Percentiles rank a stretch among this genome's conserved stretches.
These are phyloP conservation scores for Chloroceryle aenea DNA, from an alignment of 2,113 vertebrate genomes.

Conservation along the genomic window DNA sequence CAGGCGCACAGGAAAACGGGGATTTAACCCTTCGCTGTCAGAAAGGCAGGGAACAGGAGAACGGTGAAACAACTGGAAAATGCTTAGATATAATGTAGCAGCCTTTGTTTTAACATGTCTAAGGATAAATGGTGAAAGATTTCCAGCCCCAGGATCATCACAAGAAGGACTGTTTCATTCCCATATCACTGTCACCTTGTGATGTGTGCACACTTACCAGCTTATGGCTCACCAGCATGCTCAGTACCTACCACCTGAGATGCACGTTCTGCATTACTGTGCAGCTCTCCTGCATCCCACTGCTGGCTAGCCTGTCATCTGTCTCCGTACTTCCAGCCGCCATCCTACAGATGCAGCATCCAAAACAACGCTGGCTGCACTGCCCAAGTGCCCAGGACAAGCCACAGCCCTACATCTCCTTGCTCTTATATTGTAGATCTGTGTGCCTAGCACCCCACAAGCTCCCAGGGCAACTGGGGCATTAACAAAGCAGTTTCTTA, in stretches of 20 bases:
- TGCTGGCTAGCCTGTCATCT: not conserved
- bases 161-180: not conserved
- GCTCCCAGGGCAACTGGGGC: too few species aligned
- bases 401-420: not conserved
- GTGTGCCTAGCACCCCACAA: not conserved
- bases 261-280: not conserved
- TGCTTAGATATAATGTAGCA: not conserved
- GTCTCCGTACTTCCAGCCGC: not conserved
- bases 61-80: not conserved
- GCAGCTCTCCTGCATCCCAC: not conserved
- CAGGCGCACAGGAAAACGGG: not conserved
- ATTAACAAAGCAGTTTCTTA: not conserved
- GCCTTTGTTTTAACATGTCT: not conserved
- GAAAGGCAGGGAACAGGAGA: not conserved
- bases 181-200: not conserved
- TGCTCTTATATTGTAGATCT: not conserved
- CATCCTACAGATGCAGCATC: not conserved
- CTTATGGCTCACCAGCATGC: not conserved
- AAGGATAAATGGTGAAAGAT: not conserved
- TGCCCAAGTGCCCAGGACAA: not conserved
- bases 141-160: not conserved
- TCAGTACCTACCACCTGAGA: not conserved
- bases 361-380: not conserved
- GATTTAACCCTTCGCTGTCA: conserved; percentile 13
- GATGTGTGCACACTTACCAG: not conserved